Base-by-base conservation (phyloP, 2,797 vertebrate genomes). In the Pyrocephalus nanus region DNA sequence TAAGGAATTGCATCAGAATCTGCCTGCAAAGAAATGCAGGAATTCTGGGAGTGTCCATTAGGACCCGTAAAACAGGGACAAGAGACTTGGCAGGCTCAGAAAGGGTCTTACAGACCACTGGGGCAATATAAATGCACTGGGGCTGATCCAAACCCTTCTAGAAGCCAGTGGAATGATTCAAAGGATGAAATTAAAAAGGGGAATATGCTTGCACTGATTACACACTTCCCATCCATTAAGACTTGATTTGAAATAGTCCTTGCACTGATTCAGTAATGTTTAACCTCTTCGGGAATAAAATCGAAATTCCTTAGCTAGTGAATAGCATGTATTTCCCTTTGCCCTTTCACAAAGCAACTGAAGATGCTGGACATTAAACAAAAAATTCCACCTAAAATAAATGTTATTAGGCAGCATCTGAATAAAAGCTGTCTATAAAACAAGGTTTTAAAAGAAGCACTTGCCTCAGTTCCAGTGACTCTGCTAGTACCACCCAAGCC, bases 391-490 rank as follows among this genome's bases (percentile, higher is more conserved):
- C 36, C 53, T 74, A 42, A 51, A 65, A 47, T 23, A 53, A 53
- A n/a, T 3, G 11, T 45, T 32, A 34, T 4, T 16, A 23, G 11
- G 11, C 25, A 67, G 26, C 11, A 29, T 51, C 0, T 12, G 51
- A 36, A 19, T 34, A 42, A 42, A 62, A 14, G 7, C 60, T 62
- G n/a, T 40, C 43, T 76, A 4, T 17, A 38, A 73, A 84, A 29
- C 6, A 43, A 15, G 9, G 19, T 38, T 42, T 58, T 34, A 45
- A 30, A 81, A 29, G 62, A 81, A 89, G 29, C 53, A 5, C 14
- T 38, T 1, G 1, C 25, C 48, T 42, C 62, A 34, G 42, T 16
- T 57, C 30, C 45, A 71, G 2, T 6, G 21, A 36, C 0, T 14
- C 14, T 19, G 43, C 55, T 73, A 26, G 27, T 14, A 38, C 43